Evolutionary conservation across 2,113 vertebrate species (phyloP).

Genomic region (Percina caprodes): DNA sequence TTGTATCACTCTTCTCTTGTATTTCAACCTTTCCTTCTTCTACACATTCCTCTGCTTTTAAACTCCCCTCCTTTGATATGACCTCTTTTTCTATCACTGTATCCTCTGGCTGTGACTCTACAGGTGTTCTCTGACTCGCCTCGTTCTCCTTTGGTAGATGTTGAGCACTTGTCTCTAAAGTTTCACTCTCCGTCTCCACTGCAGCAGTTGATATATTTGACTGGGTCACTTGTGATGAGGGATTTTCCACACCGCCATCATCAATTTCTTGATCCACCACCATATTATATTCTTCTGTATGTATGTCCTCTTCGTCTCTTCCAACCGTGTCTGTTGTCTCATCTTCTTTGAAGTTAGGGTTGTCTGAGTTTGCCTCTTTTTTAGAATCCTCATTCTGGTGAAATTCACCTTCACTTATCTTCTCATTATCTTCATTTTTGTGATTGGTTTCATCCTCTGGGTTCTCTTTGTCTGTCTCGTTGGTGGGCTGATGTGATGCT

Average conservation of each 20-base stretch:
- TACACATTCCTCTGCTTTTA: constrained; percentile 16
- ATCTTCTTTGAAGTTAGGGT: constrained; percentile 36
- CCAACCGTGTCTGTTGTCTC: constrained; percentile 25
- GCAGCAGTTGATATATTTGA: constrained; percentile 34
- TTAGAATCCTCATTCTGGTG: constrained; percentile 23
- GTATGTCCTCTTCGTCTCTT: constrained; percentile 35
- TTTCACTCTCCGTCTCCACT: constrained; percentile 35
- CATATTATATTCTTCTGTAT: constrained; percentile 28
- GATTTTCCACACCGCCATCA: constrained; percentile 27
- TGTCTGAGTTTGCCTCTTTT: constrained; percentile 10
- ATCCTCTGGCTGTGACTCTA: constrained; percentile 11
- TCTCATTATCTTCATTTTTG: constrained; percentile 15
- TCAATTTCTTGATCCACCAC: constrained; percentile 32
- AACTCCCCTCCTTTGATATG: constrained; percentile 7
- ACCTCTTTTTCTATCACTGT: constrained; percentile 35
- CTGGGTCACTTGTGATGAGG: constrained; percentile 16
- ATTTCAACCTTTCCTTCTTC: constrained; percentile 21
- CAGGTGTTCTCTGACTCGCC: constrained; percentile 9
- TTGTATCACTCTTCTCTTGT: constrained; percentile 20
- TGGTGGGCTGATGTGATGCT: constrained; percentile 38
- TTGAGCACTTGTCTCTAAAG: constrained; percentile 26
- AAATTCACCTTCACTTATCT: constrained; percentile 1
- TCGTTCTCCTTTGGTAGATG: constrained; percentile 16
- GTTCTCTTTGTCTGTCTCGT: constrained; percentile 29
- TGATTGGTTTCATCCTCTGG: constrained; percentile 28